phyloP scores from a whole-genome alignment of 2,797 vertebrate genomes.

The Falco rusticolus region DNA sequence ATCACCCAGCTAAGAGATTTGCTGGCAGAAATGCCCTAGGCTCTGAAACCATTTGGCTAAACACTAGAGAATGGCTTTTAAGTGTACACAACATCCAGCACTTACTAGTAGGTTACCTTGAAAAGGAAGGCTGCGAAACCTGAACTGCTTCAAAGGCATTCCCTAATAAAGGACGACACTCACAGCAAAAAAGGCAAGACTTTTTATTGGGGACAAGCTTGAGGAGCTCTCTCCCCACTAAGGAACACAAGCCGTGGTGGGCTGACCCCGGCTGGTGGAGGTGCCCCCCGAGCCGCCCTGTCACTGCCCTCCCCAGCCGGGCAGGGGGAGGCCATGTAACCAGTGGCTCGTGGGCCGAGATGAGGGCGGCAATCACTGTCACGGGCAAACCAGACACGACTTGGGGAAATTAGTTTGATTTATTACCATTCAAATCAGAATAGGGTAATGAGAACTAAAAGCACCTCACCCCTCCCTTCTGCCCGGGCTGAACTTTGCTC shows the following conservation, averaged over 20 bases:
- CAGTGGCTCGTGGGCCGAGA: too few species aligned
- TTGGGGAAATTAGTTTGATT: too few species aligned
- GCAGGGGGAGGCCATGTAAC: too few species aligned
- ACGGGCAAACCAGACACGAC: too few species aligned
- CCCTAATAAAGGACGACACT: neutral
- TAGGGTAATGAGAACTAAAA: too few species aligned
- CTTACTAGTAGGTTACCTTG: neutral
- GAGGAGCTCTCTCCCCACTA: neutral
- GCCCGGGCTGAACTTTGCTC: too few species aligned
- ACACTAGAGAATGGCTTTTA: neutral
- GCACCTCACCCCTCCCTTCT: too few species aligned
- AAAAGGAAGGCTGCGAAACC: neutral
- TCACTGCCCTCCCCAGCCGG: too few species aligned
- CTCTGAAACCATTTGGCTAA: neutral
- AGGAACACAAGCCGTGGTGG: neutral
- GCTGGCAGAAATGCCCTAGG: fast-evolving
- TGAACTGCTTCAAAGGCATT: neutral
- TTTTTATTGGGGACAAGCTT: neutral
- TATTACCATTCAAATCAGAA: too few species aligned
- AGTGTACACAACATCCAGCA: neutral
- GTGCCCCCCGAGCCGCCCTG: too few species aligned
- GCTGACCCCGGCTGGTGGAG: too few species aligned
- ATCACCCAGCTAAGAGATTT: neutral
- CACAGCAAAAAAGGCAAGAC: neutral
- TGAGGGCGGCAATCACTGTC: too few species aligned